Conservation (phyloP, 2,888 invertebrate species). For the Tipula helvola region DNA sequence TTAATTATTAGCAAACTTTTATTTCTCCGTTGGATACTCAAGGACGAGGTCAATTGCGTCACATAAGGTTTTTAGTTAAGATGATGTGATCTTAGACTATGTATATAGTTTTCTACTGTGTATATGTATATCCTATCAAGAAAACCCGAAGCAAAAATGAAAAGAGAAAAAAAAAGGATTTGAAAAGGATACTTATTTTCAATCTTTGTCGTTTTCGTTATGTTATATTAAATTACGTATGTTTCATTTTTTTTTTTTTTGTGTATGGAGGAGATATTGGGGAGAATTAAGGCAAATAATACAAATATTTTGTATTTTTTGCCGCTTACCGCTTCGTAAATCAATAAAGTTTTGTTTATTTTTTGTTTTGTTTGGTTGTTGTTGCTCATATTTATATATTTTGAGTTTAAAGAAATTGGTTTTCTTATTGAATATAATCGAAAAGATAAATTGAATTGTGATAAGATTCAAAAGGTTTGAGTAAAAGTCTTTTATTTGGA, state of each 20-base stretch:
- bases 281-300: neutral
- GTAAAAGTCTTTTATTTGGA: neutral
- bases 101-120: neutral
- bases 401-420: neutral
- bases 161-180: neutral
- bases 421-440: neutral
- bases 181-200: neutral
- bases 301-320: neutral
- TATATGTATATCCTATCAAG: neutral
- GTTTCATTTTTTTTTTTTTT: neutral
- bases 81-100: neutral
- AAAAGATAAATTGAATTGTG: neutral
- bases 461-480: neutral
- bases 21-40: neutral
- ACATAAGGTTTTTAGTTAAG: neutral
- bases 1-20: neutral
- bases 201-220: neutral
- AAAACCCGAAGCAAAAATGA: neutral
- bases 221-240: slow-evolving; percentile 4
- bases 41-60: neutral
- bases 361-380: neutral
- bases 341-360: neutral
- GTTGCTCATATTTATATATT: neutral
- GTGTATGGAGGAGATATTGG: neutral
- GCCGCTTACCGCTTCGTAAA: neutral